phyloP scores from a whole-genome alignment of 2,113 vertebrate species.

The Rafetus swinhoei region DNA sequence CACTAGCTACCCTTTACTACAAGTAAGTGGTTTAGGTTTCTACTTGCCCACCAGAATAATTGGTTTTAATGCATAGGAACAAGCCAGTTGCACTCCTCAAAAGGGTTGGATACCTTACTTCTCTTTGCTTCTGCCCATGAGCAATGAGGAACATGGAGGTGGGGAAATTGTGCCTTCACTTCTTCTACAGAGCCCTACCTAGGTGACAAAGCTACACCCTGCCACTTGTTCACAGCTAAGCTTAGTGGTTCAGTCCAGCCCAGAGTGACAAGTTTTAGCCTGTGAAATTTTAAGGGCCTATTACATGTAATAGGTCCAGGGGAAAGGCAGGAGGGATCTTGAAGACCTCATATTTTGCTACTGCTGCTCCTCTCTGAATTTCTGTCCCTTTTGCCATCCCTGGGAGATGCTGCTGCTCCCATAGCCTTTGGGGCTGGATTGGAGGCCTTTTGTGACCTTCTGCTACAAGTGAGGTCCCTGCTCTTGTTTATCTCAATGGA shows the following conservation, averaged over 20 bases:
- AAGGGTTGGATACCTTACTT: background rate
- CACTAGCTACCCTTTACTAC: background rate
- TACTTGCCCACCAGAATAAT: background rate
- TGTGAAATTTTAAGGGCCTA: background rate
- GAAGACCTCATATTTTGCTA: background rate
- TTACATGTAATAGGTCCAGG: background rate
- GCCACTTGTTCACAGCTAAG: background rate
- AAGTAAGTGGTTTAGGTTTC: background rate
- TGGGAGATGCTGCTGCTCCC: background rate
- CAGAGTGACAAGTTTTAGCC: background rate
- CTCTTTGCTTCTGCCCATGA: background rate
- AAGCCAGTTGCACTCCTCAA: background rate
- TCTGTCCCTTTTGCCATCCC: background rate
- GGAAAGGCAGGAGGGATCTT: background rate
- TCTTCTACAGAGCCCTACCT: background rate
- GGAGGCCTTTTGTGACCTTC: background rate
- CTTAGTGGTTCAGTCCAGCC: background rate
- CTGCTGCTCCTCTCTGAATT: background rate
- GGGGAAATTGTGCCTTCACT: background rate
- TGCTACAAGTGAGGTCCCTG: fast-evolving
- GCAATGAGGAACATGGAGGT: background rate
- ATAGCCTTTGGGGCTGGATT: background rate
- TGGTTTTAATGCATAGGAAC: fast-evolving
- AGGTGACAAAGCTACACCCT: background rate
- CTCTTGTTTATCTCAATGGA: background rate